Evolutionary conservation across 2,797 vertebrate genomes (phyloP).

Genomic region (Notolepis coatsorum): DNA sequence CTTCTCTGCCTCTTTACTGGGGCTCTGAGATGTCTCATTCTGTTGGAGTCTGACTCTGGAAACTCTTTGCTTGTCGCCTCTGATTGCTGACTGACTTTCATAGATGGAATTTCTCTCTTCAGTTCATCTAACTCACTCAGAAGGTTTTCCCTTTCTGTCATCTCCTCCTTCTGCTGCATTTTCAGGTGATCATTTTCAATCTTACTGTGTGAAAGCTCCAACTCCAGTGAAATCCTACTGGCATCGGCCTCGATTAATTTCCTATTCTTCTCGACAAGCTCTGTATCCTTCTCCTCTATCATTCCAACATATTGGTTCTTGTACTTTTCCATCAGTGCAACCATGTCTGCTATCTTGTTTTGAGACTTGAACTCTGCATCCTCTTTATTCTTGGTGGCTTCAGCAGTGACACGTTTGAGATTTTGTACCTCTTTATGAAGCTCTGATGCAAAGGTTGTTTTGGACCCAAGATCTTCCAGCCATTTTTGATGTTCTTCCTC

Average conservation of each 20-base stretch:
- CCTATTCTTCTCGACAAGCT: slow-evolving; percentile 84
- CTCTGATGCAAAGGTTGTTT: slow-evolving; percentile 77
- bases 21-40: slow-evolving; percentile 10
- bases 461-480: slow-evolving; percentile 80
- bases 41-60: slow-evolving; percentile 16
- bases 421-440: slow-evolving; percentile 85
- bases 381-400: slow-evolving; percentile 82
- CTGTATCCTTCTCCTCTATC: slow-evolving; percentile 91
- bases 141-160: slow-evolving; percentile 75
- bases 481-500: slow-evolving; percentile 78
- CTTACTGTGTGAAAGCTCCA: slow-evolving; percentile 79
- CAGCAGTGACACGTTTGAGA: slow-evolving; percentile 78
- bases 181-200: slow-evolving; percentile 80
- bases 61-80: slow-evolving; percentile 40
- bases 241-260: slow-evolving; percentile 82
- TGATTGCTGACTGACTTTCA: slow-evolving; percentile 43
- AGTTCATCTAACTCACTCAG: slow-evolving; percentile 58
- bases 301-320: slow-evolving; percentile 94
- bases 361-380: slow-evolving; percentile 90
- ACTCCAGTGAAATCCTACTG: slow-evolving; percentile 81
- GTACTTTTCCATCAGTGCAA: slow-evolving; percentile 96
- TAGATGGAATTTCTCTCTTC: slow-evolving; percentile 53
- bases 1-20: slow-evolving; percentile 34
- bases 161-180: slow-evolving; percentile 81
- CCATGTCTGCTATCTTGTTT: slow-evolving; percentile 93